Evolutionary conservation across 2,113 vertebrate species (phyloP), one percentile per base, ranked within the genome.

Genomic region (Anguilla rostrata): DNA sequence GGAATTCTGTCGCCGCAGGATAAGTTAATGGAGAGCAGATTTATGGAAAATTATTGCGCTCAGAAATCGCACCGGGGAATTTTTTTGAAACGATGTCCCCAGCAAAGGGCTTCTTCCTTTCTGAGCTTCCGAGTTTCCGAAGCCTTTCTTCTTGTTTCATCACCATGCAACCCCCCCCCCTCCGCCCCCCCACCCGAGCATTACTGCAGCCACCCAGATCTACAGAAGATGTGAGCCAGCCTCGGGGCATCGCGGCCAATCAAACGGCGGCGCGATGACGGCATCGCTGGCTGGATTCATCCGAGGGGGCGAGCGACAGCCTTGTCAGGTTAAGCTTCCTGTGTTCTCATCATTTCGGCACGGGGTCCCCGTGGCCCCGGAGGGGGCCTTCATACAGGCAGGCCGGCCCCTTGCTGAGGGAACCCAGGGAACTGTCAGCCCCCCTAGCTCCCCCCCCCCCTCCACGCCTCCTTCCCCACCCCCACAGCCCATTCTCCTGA

Each of bases 301-400:
- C 89, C 49, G 87, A 87, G 94, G 93, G 93, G 95, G 89, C 94
- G 94, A 88, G 94, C 96, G 96, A 97, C 95, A 95, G 91, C 91
- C 91, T 93, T 92, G 95, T 96, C 96, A 96, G 94, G 90, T 96
- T 95, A 90, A 89, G 94, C 95, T 97, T 97, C 96, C 96, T 96
- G 95, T 93, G 87, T 91, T 91, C 90, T 97, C 96, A 97, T 97
- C 94, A 96, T 91, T 96, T 95, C 96, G 95, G 87, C 88, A 93
- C 96, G 95, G 91, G 87, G 89, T 89, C 88, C 85, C 20, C 11
- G 56, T 29, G n/a, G 89, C 87, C 86, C 87, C 86, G 88, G 60
- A 86, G 89, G 78, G 78, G 89, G 87, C 87, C 92, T 89, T 86
- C 63, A 71, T 87, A 86, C 86, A 90, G 20, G 29, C 86, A 85